Conservation (phyloP, 2,113 vertebrate species). For the Trachemys scripta region DNA sequence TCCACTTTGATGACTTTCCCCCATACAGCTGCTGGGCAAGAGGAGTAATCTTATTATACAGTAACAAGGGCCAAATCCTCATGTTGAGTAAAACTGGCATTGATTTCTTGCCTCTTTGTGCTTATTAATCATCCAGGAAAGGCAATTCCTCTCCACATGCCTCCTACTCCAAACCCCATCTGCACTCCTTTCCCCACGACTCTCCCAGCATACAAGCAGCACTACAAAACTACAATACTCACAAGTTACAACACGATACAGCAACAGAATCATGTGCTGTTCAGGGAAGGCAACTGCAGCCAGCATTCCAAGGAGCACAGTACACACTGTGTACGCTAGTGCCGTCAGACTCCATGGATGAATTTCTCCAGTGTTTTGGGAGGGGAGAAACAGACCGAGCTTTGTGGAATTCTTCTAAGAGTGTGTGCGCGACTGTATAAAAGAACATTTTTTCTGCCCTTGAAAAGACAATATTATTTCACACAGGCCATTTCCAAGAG, state of each 20-base stretch:
- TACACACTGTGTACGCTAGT: conserved; percentile 58
- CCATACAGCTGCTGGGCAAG: background rate
- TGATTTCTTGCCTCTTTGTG: background rate
- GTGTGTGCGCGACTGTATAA: conserved; percentile 56
- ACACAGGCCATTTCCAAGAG: conserved; percentile 63
- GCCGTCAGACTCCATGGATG: conserved; percentile 38
- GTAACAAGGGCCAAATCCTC: background rate
- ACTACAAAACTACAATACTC: background rate
- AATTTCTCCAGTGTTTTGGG: conserved; percentile 72
- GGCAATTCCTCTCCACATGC: background rate
- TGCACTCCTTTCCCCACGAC: background rate
- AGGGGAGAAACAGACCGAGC: conserved; percentile 60
- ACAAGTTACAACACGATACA: conserved; percentile 43
- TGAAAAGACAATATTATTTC: conserved; percentile 76
- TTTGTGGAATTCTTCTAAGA: conserved; percentile 73
- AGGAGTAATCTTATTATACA: background rate
- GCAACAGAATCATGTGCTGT: conserved; percentile 17
- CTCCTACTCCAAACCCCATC: background rate
- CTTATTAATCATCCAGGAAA: background rate
- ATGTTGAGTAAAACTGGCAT: background rate
- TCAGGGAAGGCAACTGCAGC: conserved; percentile 41
- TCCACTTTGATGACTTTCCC: background rate
- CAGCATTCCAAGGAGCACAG: conserved; percentile 61
- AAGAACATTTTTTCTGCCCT: conserved; percentile 47
- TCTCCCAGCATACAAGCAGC: conserved; percentile 14